phyloP scores from a whole-genome alignment of 1,140 invertebrate species.

The Drosophila kepulauana region DNA sequence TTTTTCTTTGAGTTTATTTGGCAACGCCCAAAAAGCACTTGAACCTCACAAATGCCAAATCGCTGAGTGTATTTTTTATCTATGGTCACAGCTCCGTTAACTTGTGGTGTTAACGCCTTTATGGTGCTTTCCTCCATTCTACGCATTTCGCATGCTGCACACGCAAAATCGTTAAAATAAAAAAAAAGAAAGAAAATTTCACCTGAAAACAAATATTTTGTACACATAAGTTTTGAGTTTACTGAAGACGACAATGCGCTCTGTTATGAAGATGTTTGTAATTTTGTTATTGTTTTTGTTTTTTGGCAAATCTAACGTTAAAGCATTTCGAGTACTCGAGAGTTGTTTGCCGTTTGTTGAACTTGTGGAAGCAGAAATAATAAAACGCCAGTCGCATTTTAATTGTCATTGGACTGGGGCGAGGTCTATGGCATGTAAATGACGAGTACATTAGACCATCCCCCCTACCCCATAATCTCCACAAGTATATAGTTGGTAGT shows the following conservation, averaged over 20 bases:
- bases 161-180: conserved; percentile 48
- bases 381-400: conserved; percentile 63
- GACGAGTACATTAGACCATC: conserved; percentile 53
- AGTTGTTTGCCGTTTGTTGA: conserved; percentile 68
- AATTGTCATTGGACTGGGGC: conserved; percentile 69
- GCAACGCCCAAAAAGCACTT: conserved; percentile 25
- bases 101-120: conserved; percentile 64
- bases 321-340: conserved; percentile 29
- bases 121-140: conserved; percentile 63
- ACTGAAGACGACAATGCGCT: conserved; percentile 46
- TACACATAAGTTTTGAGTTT: conserved; percentile 47
- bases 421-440: conserved; percentile 81
- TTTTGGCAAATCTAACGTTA: conserved; percentile 65
- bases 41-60: conserved; percentile 30
- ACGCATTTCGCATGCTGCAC: conserved; percentile 69
- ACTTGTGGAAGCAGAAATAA: conserved; percentile 44
- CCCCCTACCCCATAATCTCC: background rate
- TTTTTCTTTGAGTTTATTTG: conserved; percentile 24
- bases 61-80: conserved; percentile 18
- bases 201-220: conserved; percentile 59
- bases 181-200: conserved; percentile 58
- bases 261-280: conserved; percentile 24
- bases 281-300: conserved; percentile 54
- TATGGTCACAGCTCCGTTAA: conserved; percentile 57
- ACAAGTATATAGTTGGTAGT: background rate